These are phyloP conservation scores for Ceyx margarethae DNA, from an alignment of 2,113 vertebrate species.

Conservation along the genomic window DNA sequence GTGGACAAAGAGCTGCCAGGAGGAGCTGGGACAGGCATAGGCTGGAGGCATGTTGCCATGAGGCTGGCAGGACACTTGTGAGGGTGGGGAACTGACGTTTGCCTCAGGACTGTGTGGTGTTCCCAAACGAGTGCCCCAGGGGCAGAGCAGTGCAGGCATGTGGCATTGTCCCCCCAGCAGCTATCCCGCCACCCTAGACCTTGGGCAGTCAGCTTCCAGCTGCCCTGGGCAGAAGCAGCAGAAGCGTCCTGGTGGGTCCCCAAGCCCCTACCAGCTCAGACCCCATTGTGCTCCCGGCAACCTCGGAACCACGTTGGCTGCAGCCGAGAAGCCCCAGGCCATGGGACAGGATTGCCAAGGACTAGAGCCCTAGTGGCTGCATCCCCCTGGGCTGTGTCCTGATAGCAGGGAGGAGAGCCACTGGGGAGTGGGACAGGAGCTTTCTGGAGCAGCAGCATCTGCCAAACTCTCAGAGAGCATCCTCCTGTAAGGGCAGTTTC, in stretches of 20 bases:
- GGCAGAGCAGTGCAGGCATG: not conserved
- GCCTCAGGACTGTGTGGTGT: not conserved
- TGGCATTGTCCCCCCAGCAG: not conserved
- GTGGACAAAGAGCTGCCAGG: not conserved
- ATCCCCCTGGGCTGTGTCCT: no score
- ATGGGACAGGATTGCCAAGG: not conserved
- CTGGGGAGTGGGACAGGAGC: not conserved
- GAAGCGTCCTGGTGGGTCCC: not conserved
- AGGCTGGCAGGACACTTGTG: not conserved
- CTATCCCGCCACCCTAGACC: not conserved
- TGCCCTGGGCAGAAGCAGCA: not conserved
- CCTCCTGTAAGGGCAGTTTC: not conserved
- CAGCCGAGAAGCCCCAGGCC: not conserved
- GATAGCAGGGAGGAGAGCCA: not conserved
- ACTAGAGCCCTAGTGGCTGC: not conserved
- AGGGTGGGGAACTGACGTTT: not conserved
- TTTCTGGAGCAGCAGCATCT: not conserved
- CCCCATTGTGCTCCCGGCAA: not conserved
- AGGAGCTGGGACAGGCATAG: accelerated
- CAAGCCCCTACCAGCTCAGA: not conserved
- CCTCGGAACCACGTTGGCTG: not conserved
- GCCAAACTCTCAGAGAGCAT: not conserved
- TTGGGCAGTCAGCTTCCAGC: accelerated
- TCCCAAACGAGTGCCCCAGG: accelerated
- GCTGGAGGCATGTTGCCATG: accelerated